Base-by-base conservation (phyloP, 92 coral and sea anemone genomes). In the Paragorgia papillata region DNA sequence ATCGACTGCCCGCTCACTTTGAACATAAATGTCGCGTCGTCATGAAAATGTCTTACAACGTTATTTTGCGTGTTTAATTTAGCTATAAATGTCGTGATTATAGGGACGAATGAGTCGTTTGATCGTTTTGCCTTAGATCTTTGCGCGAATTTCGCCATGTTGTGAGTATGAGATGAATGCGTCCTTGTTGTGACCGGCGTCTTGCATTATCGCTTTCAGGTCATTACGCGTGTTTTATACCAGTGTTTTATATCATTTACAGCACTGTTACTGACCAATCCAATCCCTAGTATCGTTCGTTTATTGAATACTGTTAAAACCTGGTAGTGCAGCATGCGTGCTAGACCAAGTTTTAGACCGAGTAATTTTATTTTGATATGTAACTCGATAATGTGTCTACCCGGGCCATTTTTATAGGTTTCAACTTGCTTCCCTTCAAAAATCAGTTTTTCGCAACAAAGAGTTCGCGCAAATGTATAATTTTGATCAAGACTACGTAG, bases 181-280 rank as follows among this genome's bases (percentile, higher is more conserved):
- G 73, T 66, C 73, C 73, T 66, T 66, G 73, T 66, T 66, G 29
- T 29, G 25, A 21, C 13, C 30, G 18, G 62, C 68, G 68, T 12
- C 54, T 40, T 34, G 34, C 41, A n/a, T 35, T 28, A 35, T 53
- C 73, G 73, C 54, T 22, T 53, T 7, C 46, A 10, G 13, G 73
- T 35, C 33, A 66, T 22, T 2, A 26, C 28, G 22, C 40, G n/a
- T 21, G 2, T 24, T 8, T 29, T 9, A 3, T 62, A 10, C 1
- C 17, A 28, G 32, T 15, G 10, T n/a, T 27, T 26, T 33, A 9
- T 25, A 1, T 31, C 70, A 19, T 34, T 0, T 37, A 31, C 3
- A 34, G 13, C n/a, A 18, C 29, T 28, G 21, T 14, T 20, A n/a
- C 17, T 33, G 51, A 44, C 17, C 37, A n/a, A 26, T 31, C 28